Base-by-base conservation (phyloP, 2,113 vertebrate genomes). In the Labeo rohita region DNA sequence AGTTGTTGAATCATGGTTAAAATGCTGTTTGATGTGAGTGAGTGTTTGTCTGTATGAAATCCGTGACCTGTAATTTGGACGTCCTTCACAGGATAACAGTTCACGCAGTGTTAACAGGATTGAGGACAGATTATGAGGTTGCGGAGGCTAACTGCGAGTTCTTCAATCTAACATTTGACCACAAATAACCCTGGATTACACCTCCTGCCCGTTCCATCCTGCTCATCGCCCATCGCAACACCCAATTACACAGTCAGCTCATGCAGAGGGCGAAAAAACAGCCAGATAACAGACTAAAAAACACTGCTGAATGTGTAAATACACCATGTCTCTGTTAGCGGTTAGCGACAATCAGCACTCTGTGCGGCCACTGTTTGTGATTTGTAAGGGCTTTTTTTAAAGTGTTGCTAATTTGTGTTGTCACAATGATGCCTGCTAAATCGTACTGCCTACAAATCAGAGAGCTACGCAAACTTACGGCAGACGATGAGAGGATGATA, bases 151-250 rank as follows among this genome's bases (percentile, higher is more conserved):
- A 83, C 34, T 39, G 81, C 2, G 28, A 83, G 39, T 10, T 18
- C 81, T 43, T 21, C 66, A 70, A 34, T 70, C 80, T 52, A 83
- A 52, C 43, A 9, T 54, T 52, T 54, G 66, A 84, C 68, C 68
- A 43, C 81, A 84, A 84, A 73, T 84, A 84, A 73, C 49, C 81
- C 43, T 50, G 56, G 81, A 84, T 84, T 73, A 73, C 68, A 84
- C 34, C 49, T 59, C 8, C 34, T 15, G 81, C 7, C 21, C 18
- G 3, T 21, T 73, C 36, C 18, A 73, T 43, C 36, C 81, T 73
- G 50, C 52, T 73, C 81, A 84, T 56, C 36, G 0, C 61, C 80
- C 28, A 52, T 54, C 65, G 54, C 80, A 70, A 21, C 65, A 83
- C 9, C 68, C 50, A 83, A 56, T 83, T 83, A 83, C 66, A 83